These are phyloP conservation scores for Corythucha ciliata DNA, from an alignment of 2,888 invertebrate genomes.

Conservation along the genomic window DNA sequence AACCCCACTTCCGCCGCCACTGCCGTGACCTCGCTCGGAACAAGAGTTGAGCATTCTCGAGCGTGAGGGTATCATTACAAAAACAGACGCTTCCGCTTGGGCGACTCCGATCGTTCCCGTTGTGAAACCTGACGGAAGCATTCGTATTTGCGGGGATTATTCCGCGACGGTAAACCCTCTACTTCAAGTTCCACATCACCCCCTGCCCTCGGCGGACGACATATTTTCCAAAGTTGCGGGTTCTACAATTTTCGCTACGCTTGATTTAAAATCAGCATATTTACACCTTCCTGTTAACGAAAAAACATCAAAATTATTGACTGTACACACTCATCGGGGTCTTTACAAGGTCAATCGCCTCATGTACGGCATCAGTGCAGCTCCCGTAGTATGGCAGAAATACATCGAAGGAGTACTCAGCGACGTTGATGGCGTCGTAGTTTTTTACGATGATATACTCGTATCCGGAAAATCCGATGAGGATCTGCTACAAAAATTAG, in stretches of 20 bases:
- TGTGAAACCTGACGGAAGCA: too few species aligned
- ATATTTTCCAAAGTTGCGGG: not conserved
- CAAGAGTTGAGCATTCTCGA: too few species aligned
- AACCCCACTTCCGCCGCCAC: too few species aligned
- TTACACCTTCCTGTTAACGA: slow-evolving; percentile 3
- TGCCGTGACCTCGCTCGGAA: too few species aligned
- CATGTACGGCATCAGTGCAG: slow-evolving; percentile 2
- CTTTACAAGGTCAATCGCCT: slow-evolving; percentile 5
- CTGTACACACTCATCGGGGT: slow-evolving; percentile 1
- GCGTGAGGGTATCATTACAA: not conserved
- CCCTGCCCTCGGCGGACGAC: not conserved
- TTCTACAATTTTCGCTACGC: not conserved
- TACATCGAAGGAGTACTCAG: slow-evolving; percentile 7
- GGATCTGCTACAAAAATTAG: too few species aligned
- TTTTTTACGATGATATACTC: slow-evolving; percentile 4
- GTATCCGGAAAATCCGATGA: too few species aligned
- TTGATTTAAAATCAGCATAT: slow-evolving; percentile 6
- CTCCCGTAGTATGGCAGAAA: slow-evolving; percentile 8
- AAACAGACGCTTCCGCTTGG: not conserved
- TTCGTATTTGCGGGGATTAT: slow-evolving; percentile 15
- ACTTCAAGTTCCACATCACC: slow-evolving; percentile 7
- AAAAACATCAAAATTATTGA: slow-evolving; percentile 3
- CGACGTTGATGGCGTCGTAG: not conserved
- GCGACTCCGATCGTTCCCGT: too few species aligned
- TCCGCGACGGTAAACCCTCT: slow-evolving; percentile 6